Conservation (phyloP, 2,888 invertebrate genomes). For the Hipparchia semele region DNA sequence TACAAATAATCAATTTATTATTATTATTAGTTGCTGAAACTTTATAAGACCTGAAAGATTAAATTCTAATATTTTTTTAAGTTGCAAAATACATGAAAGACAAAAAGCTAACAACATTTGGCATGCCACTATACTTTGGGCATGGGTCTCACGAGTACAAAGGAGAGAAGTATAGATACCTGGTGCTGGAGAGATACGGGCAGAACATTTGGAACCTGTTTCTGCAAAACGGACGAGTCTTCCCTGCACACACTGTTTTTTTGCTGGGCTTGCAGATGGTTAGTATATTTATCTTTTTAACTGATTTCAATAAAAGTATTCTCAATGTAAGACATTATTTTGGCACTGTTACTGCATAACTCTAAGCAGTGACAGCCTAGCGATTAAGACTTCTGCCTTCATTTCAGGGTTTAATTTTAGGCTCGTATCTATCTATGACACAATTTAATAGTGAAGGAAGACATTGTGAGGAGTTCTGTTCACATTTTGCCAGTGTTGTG, state of each 20-base stretch:
- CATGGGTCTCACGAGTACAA: conserved; percentile 92
- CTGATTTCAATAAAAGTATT: background rate
- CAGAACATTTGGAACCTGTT: conserved; percentile 92
- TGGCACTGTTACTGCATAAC: too few species aligned
- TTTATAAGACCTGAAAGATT: too few species aligned
- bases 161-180: conserved; percentile 91
- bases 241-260: conserved; percentile 89
- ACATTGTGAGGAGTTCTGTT: too few species aligned
- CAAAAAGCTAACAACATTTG: conserved; percentile 87
- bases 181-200: conserved; percentile 95
- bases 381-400: too few species aligned
- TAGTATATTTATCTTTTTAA: conserved; percentile 41
- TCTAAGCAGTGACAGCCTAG: too few species aligned
- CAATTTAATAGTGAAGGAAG: too few species aligned
- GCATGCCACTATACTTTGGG: conserved; percentile 93
- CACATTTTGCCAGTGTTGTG: too few species aligned
- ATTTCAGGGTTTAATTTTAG: too few species aligned
- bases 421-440: too few species aligned
- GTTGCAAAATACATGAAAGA: conserved; percentile 87
- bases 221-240: conserved; percentile 84
- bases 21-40: too few species aligned
- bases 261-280: conserved; percentile 93
- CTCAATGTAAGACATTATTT: background rate
- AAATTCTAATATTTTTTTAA: conserved; percentile 56
- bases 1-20: background rate